Conservation (phyloP, 1,140 invertebrate species). For the Drosophila asahinai region DNA sequence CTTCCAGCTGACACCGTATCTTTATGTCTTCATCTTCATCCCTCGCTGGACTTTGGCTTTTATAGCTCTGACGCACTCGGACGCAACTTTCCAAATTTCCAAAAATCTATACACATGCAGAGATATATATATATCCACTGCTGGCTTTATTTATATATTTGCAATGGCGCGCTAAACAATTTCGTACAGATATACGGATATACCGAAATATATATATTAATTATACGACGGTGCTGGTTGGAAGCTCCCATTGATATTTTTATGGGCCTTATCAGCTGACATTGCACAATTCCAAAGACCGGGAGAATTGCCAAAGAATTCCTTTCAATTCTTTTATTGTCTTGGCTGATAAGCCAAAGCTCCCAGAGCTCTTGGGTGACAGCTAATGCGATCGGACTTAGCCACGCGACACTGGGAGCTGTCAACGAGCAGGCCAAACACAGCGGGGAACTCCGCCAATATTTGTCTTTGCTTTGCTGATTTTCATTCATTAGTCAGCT, state of each 20-base stretch:
- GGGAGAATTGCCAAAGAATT: constrained; percentile 10
- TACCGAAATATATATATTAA: constrained; percentile 12
- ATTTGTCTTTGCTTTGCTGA: constrained; percentile 42
- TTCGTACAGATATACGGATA: constrained; percentile 20
- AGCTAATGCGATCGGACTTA: constrained; percentile 35
- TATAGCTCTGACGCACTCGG: constrained; percentile 33
- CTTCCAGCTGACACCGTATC: constrained; percentile 15
- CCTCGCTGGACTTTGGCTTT: constrained; percentile 16
- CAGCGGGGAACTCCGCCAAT: constrained; percentile 12
- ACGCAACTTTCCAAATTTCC: constrained; percentile 32
- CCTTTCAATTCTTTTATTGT: constrained; percentile 23
- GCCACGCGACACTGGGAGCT: constrained; percentile 38
- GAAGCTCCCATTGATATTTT: constrained; percentile 42
- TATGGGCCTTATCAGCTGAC: constrained; percentile 42
- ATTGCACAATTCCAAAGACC: constrained; percentile 12
- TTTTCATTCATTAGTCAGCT: constrained; percentile 30
- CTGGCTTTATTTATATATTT: constrained; percentile 33
- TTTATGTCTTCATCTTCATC: constrained; percentile 5
- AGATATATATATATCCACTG: background rate
- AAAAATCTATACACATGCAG: constrained; percentile 7
- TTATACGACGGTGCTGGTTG: constrained; percentile 18
- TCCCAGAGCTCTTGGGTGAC: constrained; percentile 2
- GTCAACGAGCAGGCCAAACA: constrained; percentile 44
- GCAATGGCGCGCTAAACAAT: constrained; percentile 54
- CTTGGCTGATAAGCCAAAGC: constrained; percentile 27